Conservation (phyloP, 2,888 invertebrate genomes). For the Nemotelus nigrinus region DNA sequence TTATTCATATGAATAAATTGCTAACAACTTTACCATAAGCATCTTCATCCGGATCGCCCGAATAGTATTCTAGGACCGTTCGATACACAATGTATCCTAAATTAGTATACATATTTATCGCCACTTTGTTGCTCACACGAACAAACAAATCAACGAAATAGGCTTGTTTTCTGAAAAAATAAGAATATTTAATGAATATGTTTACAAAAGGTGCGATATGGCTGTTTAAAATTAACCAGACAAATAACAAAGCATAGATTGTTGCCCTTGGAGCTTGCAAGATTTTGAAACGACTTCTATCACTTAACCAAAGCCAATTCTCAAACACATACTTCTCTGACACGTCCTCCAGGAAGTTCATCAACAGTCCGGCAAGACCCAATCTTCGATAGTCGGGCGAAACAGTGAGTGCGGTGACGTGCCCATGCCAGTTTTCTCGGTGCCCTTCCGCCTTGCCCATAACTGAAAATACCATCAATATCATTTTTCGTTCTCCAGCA, state of each 20-base stretch:
- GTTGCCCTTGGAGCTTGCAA: too few relatives aligned
- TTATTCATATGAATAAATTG: neutral
- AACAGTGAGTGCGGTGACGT: constrained; percentile 97
- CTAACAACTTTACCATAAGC: constrained; percentile 82
- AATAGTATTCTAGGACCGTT: constrained; percentile 97
- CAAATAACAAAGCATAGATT: too few relatives aligned
- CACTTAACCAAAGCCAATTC: too few relatives aligned
- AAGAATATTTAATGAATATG: neutral
- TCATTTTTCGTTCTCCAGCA: neutral
- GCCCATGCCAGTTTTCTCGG: constrained; percentile 98
- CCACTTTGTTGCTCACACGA: constrained; percentile 95
- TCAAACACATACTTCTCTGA: constrained; percentile 81
- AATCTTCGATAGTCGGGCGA: constrained; percentile 92
- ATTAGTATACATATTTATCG: constrained; percentile 96
- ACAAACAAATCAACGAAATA: constrained; percentile 99
- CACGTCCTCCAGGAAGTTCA: constrained; percentile 94
- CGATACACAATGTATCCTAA: constrained; percentile 96
- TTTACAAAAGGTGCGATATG: constrained; percentile 27
- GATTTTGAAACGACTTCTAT: too few relatives aligned
- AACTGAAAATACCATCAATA: constrained; percentile 70
- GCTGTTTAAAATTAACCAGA: neutral
- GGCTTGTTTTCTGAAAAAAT: constrained; percentile 83
- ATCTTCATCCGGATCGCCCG: constrained; percentile 97
- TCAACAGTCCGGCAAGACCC: constrained; percentile 91
- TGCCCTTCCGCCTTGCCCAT: constrained; percentile 99